Conservation (phyloP, 2,888 invertebrate genomes). For the Rambutsinella grinnellia region DNA sequence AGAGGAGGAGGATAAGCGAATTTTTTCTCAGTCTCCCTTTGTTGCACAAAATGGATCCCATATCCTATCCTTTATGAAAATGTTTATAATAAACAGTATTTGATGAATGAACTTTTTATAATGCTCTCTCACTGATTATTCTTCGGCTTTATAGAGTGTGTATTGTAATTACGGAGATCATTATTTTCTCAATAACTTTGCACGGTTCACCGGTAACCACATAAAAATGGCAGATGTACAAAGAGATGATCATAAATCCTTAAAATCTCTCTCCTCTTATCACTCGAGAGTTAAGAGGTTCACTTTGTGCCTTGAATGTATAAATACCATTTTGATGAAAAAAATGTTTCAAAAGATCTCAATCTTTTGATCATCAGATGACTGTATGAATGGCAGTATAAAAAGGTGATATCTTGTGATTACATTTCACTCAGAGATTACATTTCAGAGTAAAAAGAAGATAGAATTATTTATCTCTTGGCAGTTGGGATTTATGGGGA, state of each 20-base stretch:
- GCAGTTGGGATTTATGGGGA: slow-evolving; percentile 17
- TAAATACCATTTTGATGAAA: too few relatives aligned
- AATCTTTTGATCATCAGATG: slow-evolving; percentile 16
- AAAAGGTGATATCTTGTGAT: too few relatives aligned
- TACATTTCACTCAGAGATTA: slow-evolving; percentile 9
- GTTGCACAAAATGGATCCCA: background rate
- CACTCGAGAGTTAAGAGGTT: too few relatives aligned
- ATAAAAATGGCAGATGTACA: slow-evolving; percentile 12
- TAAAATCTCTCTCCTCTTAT: too few relatives aligned
- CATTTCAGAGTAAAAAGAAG: too few relatives aligned
- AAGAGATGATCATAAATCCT: too few relatives aligned
- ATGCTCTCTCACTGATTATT: too few relatives aligned
- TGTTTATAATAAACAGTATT: too few relatives aligned
- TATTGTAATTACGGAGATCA: too few relatives aligned
- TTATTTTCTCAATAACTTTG: background rate
- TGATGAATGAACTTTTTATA: slow-evolving; percentile 6
- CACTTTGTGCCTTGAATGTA: slow-evolving; percentile 11
- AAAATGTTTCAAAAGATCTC: slow-evolving; percentile 9
- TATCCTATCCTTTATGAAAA: background rate
- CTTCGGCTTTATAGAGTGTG: too few relatives aligned
- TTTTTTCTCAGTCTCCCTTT: slow-evolving; percentile 7
- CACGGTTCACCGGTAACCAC: background rate
- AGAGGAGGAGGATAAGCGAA: slow-evolving; percentile 1
- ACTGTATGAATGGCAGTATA: too few relatives aligned
- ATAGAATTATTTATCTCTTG: slow-evolving; percentile 35